Percentiles rank a stretch among this genome's conserved stretches.
Conservation (phyloP, 2,888 invertebrate species). For the Heteromyza rotundicornis region DNA sequence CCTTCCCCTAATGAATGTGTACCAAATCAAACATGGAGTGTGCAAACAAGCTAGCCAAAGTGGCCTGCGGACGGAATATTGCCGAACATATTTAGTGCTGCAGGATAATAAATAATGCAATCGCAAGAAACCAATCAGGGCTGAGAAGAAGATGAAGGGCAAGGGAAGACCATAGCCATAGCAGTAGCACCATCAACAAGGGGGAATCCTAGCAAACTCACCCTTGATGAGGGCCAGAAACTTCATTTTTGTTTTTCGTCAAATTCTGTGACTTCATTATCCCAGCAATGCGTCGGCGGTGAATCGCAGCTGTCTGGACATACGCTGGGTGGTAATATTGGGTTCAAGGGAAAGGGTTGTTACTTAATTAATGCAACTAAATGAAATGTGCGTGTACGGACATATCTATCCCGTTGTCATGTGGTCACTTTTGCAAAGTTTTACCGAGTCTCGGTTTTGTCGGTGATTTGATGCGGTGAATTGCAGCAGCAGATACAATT, state of each 20-base stretch:
- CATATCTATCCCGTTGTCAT: conserved; percentile 39
- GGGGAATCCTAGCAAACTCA: neutral
- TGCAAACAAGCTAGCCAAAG: neutral
- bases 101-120: conserved; percentile 5
- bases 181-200: neutral
- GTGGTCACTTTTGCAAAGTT: conserved; percentile 54
- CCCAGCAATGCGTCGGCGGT: conserved; percentile 4
- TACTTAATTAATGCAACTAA: conserved; percentile 20
- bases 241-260: conserved; percentile 17
- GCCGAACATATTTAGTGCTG: neutral
- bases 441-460: conserved; percentile 25
- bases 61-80: neutral
- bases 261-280: conserved; percentile 17
- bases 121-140: conserved; percentile 21
- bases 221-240: neutral
- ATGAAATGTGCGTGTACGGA: conserved; percentile 14
- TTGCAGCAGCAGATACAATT: neutral
- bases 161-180: neutral
- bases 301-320: conserved; percentile 9
- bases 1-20: neutral
- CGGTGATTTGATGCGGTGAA: neutral
- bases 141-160: neutral
- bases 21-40: conserved; percentile 19
- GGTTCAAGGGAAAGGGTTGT: conserved; percentile 12
- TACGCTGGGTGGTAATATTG: conserved; percentile 9